Evolutionary conservation across 2,113 vertebrate species (phyloP).

Genomic region (Fregata magnificens): DNA sequence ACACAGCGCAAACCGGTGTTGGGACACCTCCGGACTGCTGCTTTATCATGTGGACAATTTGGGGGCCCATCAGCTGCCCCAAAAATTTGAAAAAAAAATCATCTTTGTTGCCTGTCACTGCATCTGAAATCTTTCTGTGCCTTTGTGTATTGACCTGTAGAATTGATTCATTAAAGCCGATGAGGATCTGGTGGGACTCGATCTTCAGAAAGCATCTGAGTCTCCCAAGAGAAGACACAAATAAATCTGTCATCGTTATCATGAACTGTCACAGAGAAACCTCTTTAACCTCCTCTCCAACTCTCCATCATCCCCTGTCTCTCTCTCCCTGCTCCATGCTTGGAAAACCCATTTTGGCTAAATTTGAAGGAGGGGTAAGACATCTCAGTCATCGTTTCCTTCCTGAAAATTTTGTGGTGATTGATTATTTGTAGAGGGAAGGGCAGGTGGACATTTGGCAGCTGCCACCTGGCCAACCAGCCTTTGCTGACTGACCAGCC

Average conservation of each 20-base stretch:
- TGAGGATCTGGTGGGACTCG: neutral
- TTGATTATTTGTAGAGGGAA: neutral
- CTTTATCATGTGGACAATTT: rapidly evolving
- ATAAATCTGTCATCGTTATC: rapidly evolving
- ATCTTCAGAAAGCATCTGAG: neutral
- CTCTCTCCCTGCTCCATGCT: rapidly evolving
- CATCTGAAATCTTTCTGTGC: neutral
- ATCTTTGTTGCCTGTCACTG: neutral
- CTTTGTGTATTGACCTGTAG: rapidly evolving
- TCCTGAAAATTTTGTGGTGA: rapidly evolving
- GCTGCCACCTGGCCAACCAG: neutral
- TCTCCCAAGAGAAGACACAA: neutral
- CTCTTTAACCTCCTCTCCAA: neutral
- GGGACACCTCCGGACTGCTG: neutral
- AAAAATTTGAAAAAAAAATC: neutral
- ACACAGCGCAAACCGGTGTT: rapidly evolving
- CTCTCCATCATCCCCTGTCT: neutral
- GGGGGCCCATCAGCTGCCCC: neutral
- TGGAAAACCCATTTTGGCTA: neutral
- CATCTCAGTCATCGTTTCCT: neutral
- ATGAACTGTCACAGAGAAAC: neutral
- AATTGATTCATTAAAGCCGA: rapidly evolving
- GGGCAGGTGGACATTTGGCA: neutral
- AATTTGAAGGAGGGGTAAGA: neutral
- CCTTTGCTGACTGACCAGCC: neutral